phyloP scores from a whole-genome alignment of 2,888 invertebrate species.

The Allygus modestus region DNA sequence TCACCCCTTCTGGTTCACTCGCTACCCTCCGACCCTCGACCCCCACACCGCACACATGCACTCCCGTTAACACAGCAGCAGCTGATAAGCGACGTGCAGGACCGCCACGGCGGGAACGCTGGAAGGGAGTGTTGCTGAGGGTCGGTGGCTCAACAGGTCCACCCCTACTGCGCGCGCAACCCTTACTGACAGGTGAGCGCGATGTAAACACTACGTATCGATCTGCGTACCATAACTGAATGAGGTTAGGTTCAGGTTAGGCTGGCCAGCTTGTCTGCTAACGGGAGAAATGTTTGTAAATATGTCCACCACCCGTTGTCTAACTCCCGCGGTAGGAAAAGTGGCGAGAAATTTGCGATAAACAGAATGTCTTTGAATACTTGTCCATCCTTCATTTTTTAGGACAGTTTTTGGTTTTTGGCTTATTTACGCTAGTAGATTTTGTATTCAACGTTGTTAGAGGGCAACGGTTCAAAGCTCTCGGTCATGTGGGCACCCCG shows the following conservation, averaged over 20 bases:
- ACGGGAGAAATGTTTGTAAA: not conserved
- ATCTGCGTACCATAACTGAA: not conserved
- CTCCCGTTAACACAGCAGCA: not conserved
- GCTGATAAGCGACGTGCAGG: not conserved
- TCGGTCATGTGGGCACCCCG: no score
- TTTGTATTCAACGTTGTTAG: no score
- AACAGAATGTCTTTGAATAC: no score
- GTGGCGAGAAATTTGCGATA: no score
- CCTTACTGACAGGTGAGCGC: conserved; percentile 10
- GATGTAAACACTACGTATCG: conserved; percentile 16
- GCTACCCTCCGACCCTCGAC: not conserved
- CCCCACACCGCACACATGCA: not conserved
- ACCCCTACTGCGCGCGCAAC: not conserved
- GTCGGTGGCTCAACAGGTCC: conserved; percentile 42
- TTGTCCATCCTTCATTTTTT: no score
- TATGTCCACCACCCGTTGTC: no score
- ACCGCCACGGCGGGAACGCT: not conserved
- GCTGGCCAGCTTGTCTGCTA: not conserved
- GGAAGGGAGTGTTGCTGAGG: not conserved
- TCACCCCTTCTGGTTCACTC: not conserved
- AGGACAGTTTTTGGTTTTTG: no score
- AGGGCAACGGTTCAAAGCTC: no score
- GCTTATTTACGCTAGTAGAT: no score
- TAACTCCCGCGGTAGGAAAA: no score
- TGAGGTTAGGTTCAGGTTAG: conserved; percentile 33